phyloP scores from a whole-genome alignment of 2,888 invertebrate genomes.

The Alviniconcha strummeri region DNA sequence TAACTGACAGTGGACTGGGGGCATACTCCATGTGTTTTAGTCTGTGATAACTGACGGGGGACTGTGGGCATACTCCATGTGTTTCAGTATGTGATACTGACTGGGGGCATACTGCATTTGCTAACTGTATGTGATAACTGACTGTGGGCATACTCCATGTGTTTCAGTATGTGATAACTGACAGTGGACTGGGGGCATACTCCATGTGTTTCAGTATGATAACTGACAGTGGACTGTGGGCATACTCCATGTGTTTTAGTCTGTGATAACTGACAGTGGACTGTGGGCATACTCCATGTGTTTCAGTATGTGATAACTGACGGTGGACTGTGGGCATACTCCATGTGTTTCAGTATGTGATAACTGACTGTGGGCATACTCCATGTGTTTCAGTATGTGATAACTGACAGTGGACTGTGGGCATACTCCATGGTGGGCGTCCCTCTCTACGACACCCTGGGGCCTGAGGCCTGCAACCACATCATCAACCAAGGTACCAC shows the following conservation, averaged over 20 bases:
- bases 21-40: neutral
- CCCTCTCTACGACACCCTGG: constrained; percentile 75
- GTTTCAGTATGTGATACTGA: constrained; percentile 66
- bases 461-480: constrained; percentile 96
- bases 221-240: no score
- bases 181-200: neutral
- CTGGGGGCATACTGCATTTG: constrained; percentile 64
- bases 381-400: constrained; percentile 60
- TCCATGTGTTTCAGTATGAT: neutral
- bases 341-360: neutral
- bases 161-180: neutral
- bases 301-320: no score
- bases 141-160: neutral
- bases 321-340: no score
- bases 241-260: no score
- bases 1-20: neutral
- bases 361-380: neutral
- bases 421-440: constrained; percentile 67
- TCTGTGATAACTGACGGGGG: neutral
- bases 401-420: constrained; percentile 64
- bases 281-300: no score
- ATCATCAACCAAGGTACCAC: constrained; percentile 91
- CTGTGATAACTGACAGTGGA: no score
- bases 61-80: neutral
- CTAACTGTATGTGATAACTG: neutral